Percentiles rank a stretch among this genome's conserved stretches.
These are phyloP conservation scores for Berghia stephanieae DNA, from an alignment of 1,140 invertebrate species.

Conservation along the genomic window DNA sequence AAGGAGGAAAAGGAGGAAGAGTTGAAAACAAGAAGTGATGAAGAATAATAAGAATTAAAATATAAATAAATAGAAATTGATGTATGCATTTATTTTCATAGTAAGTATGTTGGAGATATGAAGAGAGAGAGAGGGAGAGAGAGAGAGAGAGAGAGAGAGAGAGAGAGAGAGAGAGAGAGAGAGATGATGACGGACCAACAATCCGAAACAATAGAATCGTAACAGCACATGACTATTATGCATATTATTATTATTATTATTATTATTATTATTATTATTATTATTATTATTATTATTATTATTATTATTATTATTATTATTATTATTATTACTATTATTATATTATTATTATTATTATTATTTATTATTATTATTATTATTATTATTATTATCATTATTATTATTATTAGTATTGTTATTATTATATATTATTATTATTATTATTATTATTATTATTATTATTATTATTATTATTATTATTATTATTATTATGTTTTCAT, in stretches of 20 bases:
- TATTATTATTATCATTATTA: constrained; percentile 24
- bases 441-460: constrained; percentile 27
- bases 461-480: constrained; percentile 26
- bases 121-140: neutral
- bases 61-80: too few relatives aligned
- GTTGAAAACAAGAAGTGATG: too few relatives aligned
- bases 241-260: neutral
- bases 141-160: constrained; percentile 19
- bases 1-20: too few relatives aligned
- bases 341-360: constrained; percentile 26
- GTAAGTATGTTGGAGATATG: too few relatives aligned
- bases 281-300: constrained; percentile 10
- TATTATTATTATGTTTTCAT: too few relatives aligned
- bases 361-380: constrained; percentile 25
- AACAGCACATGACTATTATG: neutral
- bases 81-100: too few relatives aligned
- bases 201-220: neutral
- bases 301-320: constrained; percentile 23
- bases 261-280: neutral
- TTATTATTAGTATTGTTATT: constrained; percentile 25
- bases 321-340: constrained; percentile 26
- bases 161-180: neutral
- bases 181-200: neutral
- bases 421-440: constrained; percentile 24
- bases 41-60: too few relatives aligned